Conservation (phyloP, 2,888 invertebrate species). For the Reticulitermes lucifugus region DNA sequence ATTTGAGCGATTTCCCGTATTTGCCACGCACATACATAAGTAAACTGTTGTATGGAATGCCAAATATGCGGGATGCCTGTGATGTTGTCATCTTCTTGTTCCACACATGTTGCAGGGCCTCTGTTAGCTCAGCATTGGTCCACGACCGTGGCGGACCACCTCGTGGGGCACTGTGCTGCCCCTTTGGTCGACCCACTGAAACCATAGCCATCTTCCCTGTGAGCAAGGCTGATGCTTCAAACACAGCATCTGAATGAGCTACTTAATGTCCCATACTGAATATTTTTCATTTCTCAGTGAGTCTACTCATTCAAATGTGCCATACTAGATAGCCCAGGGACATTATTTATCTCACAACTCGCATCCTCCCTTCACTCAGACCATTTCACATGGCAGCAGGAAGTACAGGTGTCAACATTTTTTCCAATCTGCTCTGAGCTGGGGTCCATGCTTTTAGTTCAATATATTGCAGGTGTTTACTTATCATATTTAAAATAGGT, state of each 20-base stretch:
- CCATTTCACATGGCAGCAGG: too few species aligned
- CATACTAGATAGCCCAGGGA: too few species aligned
- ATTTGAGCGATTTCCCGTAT: constrained; percentile 91
- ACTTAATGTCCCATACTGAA: neutral
- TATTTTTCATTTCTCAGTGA: too few species aligned
- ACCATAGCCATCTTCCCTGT: constrained; percentile 55
- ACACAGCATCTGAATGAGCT: neutral
- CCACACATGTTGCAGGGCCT: constrained; percentile 94
- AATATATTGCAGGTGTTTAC: too few species aligned
- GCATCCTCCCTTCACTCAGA: too few species aligned
- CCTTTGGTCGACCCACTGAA: constrained; percentile 85
- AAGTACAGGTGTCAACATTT: too few species aligned
- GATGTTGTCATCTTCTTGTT: constrained; percentile 95
- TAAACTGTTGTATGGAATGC: constrained; percentile 93
- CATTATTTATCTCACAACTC: too few species aligned
- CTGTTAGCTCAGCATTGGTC: constrained; percentile 92
- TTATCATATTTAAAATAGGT: too few species aligned
- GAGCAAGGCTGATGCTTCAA: constrained; percentile 13
- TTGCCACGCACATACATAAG: constrained; percentile 93
- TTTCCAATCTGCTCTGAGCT: too few species aligned
- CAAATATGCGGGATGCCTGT: constrained; percentile 90
- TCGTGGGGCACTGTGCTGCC: constrained; percentile 90
- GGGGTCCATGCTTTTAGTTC: too few species aligned
- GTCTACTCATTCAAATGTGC: too few species aligned
- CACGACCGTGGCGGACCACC: constrained; percentile 92